These are phyloP conservation scores for Epinephelus moara DNA, from an alignment of 2,113 vertebrate species.

Conservation along the genomic window DNA sequence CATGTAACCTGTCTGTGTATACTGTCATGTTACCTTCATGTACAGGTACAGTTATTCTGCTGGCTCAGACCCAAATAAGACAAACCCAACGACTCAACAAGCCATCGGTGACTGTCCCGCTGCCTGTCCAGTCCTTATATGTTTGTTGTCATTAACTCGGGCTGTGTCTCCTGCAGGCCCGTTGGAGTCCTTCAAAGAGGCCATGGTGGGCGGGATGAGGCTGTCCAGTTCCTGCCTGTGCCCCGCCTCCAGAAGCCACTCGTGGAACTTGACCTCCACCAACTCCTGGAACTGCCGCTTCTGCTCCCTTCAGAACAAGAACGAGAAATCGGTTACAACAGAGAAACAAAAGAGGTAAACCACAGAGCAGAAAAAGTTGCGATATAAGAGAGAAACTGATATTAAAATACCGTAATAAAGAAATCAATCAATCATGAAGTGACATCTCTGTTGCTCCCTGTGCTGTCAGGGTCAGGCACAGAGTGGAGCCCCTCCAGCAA, in stretches of 20 bases:
- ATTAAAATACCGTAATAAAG: background rate
- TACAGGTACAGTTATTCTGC: no score
- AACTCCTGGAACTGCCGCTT: slow-evolving; percentile 89
- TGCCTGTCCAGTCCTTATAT: slow-evolving; percentile 73
- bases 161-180: background rate
- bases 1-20: background rate
- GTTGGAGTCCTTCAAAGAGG: slow-evolving; percentile 28
- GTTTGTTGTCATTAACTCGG: slow-evolving; percentile 13
- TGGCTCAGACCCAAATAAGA: background rate
- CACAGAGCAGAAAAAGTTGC: background rate
- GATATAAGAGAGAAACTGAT: background rate
- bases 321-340: background rate
- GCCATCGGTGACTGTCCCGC: slow-evolving; percentile 72
- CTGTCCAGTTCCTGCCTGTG: slow-evolving; percentile 93
- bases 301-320: slow-evolving; percentile 87
- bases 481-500: background rate
- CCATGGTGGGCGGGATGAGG: slow-evolving; percentile 83
- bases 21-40: background rate
- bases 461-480: background rate
- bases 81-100: slow-evolving; percentile 43
- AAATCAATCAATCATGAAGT: background rate
- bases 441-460: background rate
- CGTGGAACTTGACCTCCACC: slow-evolving; percentile 93
- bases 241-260: slow-evolving; percentile 91
- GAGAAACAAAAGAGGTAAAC: background rate